A percentile compares a stretch with the other conserved stretches of the same genome.
phyloP scores from a whole-genome alignment of 2,888 invertebrate species.

The Hemistola chrysoprasaria region DNA sequence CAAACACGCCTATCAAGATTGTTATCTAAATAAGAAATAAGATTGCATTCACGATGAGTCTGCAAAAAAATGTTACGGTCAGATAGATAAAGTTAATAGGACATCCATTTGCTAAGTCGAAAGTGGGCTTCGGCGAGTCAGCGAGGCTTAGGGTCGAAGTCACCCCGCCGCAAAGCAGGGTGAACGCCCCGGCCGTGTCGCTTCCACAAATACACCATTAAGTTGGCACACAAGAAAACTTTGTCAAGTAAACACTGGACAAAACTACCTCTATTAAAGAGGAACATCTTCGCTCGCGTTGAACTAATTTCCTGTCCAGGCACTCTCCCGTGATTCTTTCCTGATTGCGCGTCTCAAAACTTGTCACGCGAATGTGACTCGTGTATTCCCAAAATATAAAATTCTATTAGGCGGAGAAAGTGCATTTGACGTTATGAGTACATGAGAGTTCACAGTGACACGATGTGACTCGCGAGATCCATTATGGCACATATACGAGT shows the following conservation, averaged over 20 bases:
- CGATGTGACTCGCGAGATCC: conserved; percentile 39
- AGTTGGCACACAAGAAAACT: conserved; percentile 51
- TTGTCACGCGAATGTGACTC: neutral
- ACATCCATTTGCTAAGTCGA: conserved; percentile 42
- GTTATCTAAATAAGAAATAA: conserved; percentile 2
- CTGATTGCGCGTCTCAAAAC: conserved; percentile 3
- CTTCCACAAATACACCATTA: conserved; percentile 50
- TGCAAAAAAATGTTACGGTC: conserved; percentile 22
- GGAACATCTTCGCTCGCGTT: conserved; percentile 15
- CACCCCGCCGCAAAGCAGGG: conserved; percentile 40
- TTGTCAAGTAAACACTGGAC: conserved; percentile 45
- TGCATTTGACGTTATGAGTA: conserved; percentile 48
- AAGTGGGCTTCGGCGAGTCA: conserved; percentile 42
- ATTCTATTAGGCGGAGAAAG: conserved; percentile 50
- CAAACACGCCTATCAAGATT: neutral
- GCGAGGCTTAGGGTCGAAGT: conserved; percentile 35
- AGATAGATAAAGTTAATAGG: conserved; percentile 42
- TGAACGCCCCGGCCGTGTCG: conserved; percentile 39
- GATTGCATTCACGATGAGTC: conserved; percentile 10
- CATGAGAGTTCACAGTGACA: conserved; percentile 43
- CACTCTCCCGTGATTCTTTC: conserved; percentile 18
- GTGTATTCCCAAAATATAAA: conserved; percentile 32
- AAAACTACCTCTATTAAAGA: conserved; percentile 42
- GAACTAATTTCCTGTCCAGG: conserved; percentile 24
- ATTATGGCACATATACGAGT: conserved; percentile 44